Evolutionary conservation across 2,113 vertebrate species (phyloP), one percentile per base, ranked within the genome.

Genomic region (Ictalurus furcatus): DNA sequence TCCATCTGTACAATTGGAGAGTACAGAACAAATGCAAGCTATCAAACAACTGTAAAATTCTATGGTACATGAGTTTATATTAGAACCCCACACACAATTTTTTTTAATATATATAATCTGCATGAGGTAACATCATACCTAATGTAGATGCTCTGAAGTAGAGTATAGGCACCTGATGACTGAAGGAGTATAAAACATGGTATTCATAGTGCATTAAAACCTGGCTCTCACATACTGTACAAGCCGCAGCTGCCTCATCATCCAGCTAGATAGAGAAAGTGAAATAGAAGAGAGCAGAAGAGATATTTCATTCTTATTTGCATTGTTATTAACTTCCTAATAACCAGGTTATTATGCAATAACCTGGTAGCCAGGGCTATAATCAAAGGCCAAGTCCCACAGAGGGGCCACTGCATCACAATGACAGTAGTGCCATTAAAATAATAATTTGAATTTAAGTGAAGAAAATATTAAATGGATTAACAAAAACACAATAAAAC

Each of bases 121-220:
- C 52, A 84, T 54, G n/a, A 1, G 88, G 2, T 56, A 79, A 21
- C 14, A 34, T 52, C 48, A 28, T 88, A 99, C 98, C 97, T 92
- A 97, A 93, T 83, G 96, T 97, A 90, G 93, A 97, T 5, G 96
- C 97, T 94, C 97, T 96, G 90, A 99, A 99, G 88, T 98, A 99
- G 14, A 99, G 96, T 56, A 98, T 96, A 0, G 98, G 98, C 37
- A 95, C 95, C 81, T 96, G 94, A 92, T 98, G 98, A 94, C 98
- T 98, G 89, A 96, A 96, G 80, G 98, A 99, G 91, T 96, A 98
- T 34, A 99, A 82, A 90, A 99, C 92, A 74, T 99, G 98, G 90
- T 98, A 98, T 85, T 99, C 98, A 3, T 96, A 98, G 84, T 96
- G 96, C 91, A 98, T 93, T 88, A 96, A 94, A 88, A 95, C 89